A percentile compares a stretch with the other conserved stretches of the same genome.
phyloP scores from a whole-genome alignment of 2,888 invertebrate species.

The Peribatodes rhomboidaria region DNA sequence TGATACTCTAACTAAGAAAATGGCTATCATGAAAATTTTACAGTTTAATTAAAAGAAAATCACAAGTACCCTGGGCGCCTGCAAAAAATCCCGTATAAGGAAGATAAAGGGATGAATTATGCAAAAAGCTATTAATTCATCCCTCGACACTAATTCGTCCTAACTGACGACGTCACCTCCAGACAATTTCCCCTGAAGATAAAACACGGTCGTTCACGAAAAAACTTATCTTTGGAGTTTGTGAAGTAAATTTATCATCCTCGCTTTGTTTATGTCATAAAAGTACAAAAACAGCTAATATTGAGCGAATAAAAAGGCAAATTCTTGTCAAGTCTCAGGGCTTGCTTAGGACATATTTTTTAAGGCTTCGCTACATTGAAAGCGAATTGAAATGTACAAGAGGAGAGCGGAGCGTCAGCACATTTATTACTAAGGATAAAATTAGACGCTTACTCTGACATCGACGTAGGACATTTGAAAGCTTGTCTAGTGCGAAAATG shows the following conservation, averaged over 20 bases:
- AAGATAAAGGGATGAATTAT: constrained; percentile 24
- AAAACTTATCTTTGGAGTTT: constrained; percentile 26
- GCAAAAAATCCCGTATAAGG: constrained; percentile 15
- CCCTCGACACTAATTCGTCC: constrained; percentile 22
- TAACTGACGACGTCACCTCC: constrained; percentile 28
- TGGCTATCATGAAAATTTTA: too few relatives aligned
- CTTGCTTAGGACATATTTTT: background rate
- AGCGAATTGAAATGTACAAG: too few relatives aligned
- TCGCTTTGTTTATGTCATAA: constrained; percentile 26
- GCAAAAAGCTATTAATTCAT: constrained; percentile 26
- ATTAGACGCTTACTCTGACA: too few relatives aligned
- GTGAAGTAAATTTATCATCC: constrained; percentile 29
- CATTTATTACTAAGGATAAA: too few relatives aligned
- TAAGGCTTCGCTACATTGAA: background rate
- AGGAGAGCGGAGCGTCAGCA: too few relatives aligned
- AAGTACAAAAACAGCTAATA: constrained; percentile 21
- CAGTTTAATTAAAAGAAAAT: too few relatives aligned
- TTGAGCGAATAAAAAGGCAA: constrained; percentile 7
- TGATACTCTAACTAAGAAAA: too few relatives aligned
- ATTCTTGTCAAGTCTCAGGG: constrained; percentile 16
- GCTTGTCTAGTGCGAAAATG: too few relatives aligned
- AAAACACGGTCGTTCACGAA: constrained; percentile 29
- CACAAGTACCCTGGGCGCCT: constrained; percentile 14
- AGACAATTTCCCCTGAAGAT: constrained; percentile 29
- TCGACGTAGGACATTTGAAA: too few relatives aligned